Percentiles rank a stretch among this genome's conserved stretches.
These are phyloP conservation scores for Strongylocentrotus purpuratus DNA, from an alignment of 35 echinoderm and acorn worm species.

Conservation along the genomic window DNA sequence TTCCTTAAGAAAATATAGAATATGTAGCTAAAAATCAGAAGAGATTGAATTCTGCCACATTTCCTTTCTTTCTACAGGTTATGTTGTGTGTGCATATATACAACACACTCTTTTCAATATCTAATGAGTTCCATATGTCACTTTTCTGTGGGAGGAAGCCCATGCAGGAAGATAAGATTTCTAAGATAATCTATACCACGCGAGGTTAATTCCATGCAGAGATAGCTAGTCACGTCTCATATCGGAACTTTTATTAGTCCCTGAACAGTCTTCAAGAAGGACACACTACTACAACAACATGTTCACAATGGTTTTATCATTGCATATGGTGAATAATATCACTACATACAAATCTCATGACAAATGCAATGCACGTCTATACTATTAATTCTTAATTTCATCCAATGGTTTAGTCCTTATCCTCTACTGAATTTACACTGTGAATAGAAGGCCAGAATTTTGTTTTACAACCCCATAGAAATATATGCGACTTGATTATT, in stretches of 20 bases:
- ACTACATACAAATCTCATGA: background rate
- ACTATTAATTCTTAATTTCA: background rate
- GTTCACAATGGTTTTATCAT: background rate
- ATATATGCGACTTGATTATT: no score
- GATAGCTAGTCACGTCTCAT: background rate
- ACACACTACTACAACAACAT: background rate
- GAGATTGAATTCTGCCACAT: no score
- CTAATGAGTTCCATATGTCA: background rate
- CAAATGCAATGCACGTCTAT: background rate
- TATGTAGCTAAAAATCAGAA: no score
- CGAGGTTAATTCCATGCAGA: background rate
- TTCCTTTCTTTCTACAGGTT: no score
- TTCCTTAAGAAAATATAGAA: no score
- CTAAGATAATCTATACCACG: background rate
- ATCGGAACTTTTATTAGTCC: background rate
- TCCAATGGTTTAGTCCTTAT: no score
- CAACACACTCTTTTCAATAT: no score
- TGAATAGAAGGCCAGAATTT: no score
- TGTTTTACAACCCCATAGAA: no score
- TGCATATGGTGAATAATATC: background rate
- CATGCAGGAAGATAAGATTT: no score
- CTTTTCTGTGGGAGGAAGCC: background rate
- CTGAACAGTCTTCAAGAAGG: background rate
- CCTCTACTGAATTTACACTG: no score
- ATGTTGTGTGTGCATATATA: no score